Evolutionary conservation across 1,140 invertebrate species (phyloP).

Genomic region (Apis laboriosa): DNA sequence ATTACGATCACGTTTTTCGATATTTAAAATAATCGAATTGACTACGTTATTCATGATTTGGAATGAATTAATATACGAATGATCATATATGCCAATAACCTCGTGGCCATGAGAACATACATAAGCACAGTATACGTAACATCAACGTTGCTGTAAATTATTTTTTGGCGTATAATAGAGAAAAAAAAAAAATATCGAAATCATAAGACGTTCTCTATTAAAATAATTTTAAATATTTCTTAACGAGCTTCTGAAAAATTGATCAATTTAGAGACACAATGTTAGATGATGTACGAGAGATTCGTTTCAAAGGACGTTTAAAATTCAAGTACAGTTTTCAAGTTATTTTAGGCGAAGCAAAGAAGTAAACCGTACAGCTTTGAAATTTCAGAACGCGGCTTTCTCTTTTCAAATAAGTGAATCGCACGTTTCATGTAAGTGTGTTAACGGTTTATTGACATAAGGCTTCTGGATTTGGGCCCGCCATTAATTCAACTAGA

Average conservation of each 20-base stretch:
- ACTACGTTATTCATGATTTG: not conserved
- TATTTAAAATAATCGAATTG: constrained; percentile 1
- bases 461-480: not conserved
- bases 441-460: constrained; percentile 31
- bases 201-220: too few relatives aligned
- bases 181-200: not conserved
- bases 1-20: not conserved
- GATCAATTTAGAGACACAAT: too few relatives aligned
- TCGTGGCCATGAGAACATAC: constrained; percentile 35
- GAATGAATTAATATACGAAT: constrained; percentile 37
- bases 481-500: too few relatives aligned
- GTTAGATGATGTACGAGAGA: not conserved
- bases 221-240: too few relatives aligned
- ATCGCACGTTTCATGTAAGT: constrained; percentile 11
- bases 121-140: not conserved
- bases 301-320: not conserved
- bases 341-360: not conserved
- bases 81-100: constrained; percentile 46
- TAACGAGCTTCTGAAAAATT: too few relatives aligned
- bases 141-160: not conserved
- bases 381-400: constrained; percentile 26
- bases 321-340: not conserved
- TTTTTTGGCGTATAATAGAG: not conserved
- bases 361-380: not conserved
- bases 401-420: constrained; percentile 27